Base-by-base conservation (phyloP, 2,113 vertebrate genomes). In the Actinemys pallida region DNA sequence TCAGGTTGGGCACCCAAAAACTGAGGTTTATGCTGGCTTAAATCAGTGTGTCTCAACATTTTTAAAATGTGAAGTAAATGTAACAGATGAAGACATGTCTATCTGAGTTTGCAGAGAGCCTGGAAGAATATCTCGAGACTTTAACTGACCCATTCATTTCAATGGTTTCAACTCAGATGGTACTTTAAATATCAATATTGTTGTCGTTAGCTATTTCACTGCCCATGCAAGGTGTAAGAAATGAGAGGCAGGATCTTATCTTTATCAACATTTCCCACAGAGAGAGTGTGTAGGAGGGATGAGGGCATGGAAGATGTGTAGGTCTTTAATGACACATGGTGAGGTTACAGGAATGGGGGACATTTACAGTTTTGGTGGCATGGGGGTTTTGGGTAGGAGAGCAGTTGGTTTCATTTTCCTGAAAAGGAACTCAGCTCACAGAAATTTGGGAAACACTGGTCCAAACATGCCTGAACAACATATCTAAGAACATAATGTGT, bases 91-190 rank as follows among this genome's bases (percentile, higher is more conserved):
- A 81, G 8, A 0, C 13, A 16, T 0, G 0, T 83, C 27, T 6
- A 29, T 1, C 5, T 62, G 29, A 81, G 10, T 3, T 1, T 35
- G 6, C 0, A 0, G 1, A 35, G 35, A 90, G 12, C n/a, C 62
- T 59, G 24, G 39, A 69, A 69, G 17, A 25, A 27, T 27, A 47
- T 25, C 22, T 76, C 39, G 24, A 27, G 12, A 47, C 8, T 76
- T 76, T 5, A 45, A 47, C 42, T 76, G 24, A 27, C 39, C 24
- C 75, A 45, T 47, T 76, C 35, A 72, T 72, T 72, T 72, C 75
- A 45, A 7, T 45, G 42, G 10, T 25, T 25, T 25, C 12, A 76
- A 25, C 42, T 27, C 42, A 76, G 39, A 42, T 76, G 42, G 24
- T 76, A 76, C 12, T 25, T 76, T 76, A 24, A 45, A 76, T 76